Evolutionary conservation across 2,888 invertebrate species (phyloP).

Genomic region (Notodonta dromedarius): DNA sequence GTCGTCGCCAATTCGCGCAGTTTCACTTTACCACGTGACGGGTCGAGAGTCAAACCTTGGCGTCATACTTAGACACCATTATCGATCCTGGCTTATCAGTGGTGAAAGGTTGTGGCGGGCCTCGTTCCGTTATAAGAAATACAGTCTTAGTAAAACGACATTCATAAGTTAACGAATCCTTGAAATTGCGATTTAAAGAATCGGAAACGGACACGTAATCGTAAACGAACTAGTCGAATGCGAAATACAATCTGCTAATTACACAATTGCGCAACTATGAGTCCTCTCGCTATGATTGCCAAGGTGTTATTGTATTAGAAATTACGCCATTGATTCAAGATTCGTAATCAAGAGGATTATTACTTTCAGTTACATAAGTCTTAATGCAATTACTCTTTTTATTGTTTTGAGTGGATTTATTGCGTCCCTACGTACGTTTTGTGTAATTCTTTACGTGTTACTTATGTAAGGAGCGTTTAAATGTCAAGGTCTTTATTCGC

Average conservation of each 20-base stretch:
- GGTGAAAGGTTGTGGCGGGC: too few species aligned
- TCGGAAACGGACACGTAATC: constrained; percentile 12
- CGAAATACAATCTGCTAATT: constrained; percentile 32
- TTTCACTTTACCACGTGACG: too few species aligned
- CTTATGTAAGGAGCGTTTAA: not conserved
- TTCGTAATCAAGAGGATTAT: not conserved
- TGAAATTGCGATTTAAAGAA: constrained; percentile 17
- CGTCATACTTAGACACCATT: too few species aligned
- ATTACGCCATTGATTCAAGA: constrained; percentile 23
- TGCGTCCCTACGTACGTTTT: not conserved
- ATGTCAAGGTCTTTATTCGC: constrained; percentile 1
- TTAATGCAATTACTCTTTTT: not conserved
- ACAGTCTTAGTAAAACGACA: too few species aligned
- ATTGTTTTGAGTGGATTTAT: not conserved
- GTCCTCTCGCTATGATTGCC: constrained; percentile 1
- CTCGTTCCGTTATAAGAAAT: too few species aligned
- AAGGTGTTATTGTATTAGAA: not conserved
- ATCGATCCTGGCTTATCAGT: too few species aligned
- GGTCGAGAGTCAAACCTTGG: too few species aligned
- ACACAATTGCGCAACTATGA: constrained; percentile 33
- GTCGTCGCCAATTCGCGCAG: too few species aligned
- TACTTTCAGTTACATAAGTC: not conserved
- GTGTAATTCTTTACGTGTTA: not conserved
- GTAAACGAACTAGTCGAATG: constrained; percentile 20
- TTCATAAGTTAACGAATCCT: not conserved